These are phyloP conservation scores for Pitta sordida DNA, from an alignment of 2,113 vertebrate species.

Conservation along the genomic window DNA sequence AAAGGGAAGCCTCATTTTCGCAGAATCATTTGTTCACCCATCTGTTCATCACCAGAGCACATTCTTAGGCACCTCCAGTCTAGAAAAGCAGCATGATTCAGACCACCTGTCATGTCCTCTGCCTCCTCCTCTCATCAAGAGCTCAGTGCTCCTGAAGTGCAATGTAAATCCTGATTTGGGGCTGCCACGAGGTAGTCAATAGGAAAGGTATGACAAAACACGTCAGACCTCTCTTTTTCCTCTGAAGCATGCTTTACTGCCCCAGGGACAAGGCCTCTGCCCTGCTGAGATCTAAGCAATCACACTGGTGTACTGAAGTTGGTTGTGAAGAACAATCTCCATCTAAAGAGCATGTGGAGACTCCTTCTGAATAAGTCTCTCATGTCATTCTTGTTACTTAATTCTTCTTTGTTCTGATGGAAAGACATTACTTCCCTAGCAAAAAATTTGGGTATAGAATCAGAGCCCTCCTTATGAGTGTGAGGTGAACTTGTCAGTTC, in stretches of 20 bases:
- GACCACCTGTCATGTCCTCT: not conserved
- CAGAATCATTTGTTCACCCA: rapidly evolving
- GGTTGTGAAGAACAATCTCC: not conserved
- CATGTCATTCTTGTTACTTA: not conserved
- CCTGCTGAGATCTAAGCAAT: not conserved
- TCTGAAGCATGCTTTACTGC: not conserved
- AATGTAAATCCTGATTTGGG: not conserved
- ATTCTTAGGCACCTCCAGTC: not conserved
- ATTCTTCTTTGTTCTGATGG: not conserved
- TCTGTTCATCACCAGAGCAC: not conserved
- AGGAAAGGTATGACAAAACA: not conserved
- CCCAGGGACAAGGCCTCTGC: not conserved
- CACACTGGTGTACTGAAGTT: not conserved
- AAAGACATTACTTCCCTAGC: not conserved
- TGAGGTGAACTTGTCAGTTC: not conserved
- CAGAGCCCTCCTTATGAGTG: not conserved
- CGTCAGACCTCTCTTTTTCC: not conserved
- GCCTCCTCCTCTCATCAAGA: not conserved
- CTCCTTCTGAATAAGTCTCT: not conserved
- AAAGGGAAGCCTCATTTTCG: not conserved
- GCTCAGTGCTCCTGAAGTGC: not conserved
- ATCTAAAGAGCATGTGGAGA: not conserved
- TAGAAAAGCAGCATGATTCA: not conserved
- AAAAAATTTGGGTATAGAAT: not conserved
- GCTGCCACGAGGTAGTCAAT: not conserved